Base-by-base conservation (phyloP, 2,797 vertebrate genomes). In the Stomatorhinus walkeri region DNA sequence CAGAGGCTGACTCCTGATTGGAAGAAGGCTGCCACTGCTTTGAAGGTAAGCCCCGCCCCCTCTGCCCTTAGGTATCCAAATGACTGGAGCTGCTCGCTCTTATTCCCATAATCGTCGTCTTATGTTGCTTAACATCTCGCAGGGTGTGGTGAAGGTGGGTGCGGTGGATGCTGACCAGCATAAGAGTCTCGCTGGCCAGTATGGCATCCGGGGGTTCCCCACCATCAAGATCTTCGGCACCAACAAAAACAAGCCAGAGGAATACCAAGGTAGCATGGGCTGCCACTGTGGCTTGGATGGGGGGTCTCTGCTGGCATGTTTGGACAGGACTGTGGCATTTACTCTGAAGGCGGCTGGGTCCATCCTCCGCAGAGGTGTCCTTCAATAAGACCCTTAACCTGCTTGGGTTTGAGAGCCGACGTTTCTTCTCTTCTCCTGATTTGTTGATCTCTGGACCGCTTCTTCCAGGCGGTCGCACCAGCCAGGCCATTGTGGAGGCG, bases 191-290 rank as follows among this genome's bases (percentile, higher is more conserved):
- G 98, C 97, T 3, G 93, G 97, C 12, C 98, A 99, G 87, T 99
- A 97, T 89, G 96, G 96, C 1, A 96, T 99, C 88, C 95, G 94
- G 92, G 98, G 98, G 0, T 99, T 98, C 93, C 98, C 98, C 43
- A 99, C 98, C 88, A 99, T 99, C 95, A 99, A 99, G 94, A 91
- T 99, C 93, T 99, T 99, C 92, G 98, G 98, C 16, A 94, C 95
- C 88, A 98, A 99, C 92, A 99, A 99, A 94, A 96, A 98, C 93
- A 98, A 95, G 90, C 97, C 98, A 0, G 97, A 99, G 79, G 97
- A 98, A 51, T 99, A 98, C 92, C 97, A 99, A 94, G 98, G 98
- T 99, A 87, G 51, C 16, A 4, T 19, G 56, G n/a, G 1, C 54
- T 0, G 0, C n/a, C 54, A n/a, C 54, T 6, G 1, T 22, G 56